A percentile compares a stretch with the other conserved stretches of the same genome.
phyloP scores from a whole-genome alignment of 2,797 vertebrate genomes.

The Capromys pilorides region DNA sequence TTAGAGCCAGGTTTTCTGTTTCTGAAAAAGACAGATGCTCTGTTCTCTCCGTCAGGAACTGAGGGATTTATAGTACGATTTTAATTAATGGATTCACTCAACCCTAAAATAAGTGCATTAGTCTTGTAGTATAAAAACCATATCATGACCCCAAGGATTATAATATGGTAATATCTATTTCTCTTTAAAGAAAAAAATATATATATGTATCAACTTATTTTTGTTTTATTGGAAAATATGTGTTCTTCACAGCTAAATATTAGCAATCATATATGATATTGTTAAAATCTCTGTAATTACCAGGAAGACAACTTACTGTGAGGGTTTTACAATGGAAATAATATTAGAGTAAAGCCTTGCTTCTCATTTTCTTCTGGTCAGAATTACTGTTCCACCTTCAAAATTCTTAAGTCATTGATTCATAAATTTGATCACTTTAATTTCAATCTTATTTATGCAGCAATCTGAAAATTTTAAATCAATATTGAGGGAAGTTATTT shows the following conservation, averaged over 20 bases:
- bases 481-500: neutral
- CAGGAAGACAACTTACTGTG: neutral
- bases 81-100: conserved; percentile 64
- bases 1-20: conserved; percentile 70
- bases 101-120: conserved; percentile 59
- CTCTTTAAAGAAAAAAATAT: conserved; percentile 15
- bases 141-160: neutral
- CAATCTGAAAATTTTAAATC: conserved; percentile 39
- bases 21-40: conserved; percentile 60
- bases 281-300: neutral
- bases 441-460: neutral
- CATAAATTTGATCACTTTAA: neutral
- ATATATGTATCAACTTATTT: neutral
- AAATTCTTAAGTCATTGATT: neutral
- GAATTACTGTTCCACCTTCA: neutral
- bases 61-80: conserved; percentile 57
- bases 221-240: neutral
- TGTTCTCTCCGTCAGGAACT: conserved; percentile 56
- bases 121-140: conserved; percentile 13
- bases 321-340: conserved; percentile 9
- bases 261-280: neutral
- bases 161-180: conserved; percentile 15
- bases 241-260: neutral
- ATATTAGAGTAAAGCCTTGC: neutral
- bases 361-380: neutral